Conservation (phyloP, 2,113 vertebrate genomes). For the Cygnus atratus region DNA sequence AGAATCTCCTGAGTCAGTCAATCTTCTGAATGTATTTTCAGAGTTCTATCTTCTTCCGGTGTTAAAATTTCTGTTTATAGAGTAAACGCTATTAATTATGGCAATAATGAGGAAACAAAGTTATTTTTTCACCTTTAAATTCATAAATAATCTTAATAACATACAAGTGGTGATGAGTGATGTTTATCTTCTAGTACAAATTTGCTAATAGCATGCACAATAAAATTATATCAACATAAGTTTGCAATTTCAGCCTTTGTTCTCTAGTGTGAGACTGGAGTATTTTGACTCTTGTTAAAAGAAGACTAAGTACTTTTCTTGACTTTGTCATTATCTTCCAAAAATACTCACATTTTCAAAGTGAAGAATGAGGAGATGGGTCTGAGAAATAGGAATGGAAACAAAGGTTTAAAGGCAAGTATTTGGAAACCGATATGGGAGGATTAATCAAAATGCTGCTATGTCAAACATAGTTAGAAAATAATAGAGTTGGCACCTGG, state of each 20-base stretch:
- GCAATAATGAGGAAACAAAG: background rate
- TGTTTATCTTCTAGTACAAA: background rate
- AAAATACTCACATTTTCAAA: background rate
- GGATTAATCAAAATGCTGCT: background rate
- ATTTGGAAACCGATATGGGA: background rate
- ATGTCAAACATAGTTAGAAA: slow-evolving; percentile 19
- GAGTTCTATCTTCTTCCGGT: background rate
- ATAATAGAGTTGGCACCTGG: slow-evolving; percentile 16
- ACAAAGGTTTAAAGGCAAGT: slow-evolving; percentile 4
- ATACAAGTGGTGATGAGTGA: background rate
- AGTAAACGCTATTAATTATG: background rate
- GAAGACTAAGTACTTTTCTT: background rate
- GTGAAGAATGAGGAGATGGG: background rate
- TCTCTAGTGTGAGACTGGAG: background rate
- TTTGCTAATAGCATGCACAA: background rate
- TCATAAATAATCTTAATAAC: background rate
- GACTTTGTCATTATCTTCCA: background rate
- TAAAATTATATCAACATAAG: background rate
- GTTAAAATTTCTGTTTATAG: background rate
- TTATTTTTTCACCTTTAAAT: background rate
- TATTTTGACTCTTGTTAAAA: background rate
- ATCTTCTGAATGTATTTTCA: background rate
- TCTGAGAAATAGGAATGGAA: background rate
- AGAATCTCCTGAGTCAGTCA: background rate
- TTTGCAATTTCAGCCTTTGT: background rate